A percentile compares a stretch with the other conserved stretches of the same genome.
Conservation (phyloP, 2,888 invertebrate genomes). For the Creontiades dilutus region DNA sequence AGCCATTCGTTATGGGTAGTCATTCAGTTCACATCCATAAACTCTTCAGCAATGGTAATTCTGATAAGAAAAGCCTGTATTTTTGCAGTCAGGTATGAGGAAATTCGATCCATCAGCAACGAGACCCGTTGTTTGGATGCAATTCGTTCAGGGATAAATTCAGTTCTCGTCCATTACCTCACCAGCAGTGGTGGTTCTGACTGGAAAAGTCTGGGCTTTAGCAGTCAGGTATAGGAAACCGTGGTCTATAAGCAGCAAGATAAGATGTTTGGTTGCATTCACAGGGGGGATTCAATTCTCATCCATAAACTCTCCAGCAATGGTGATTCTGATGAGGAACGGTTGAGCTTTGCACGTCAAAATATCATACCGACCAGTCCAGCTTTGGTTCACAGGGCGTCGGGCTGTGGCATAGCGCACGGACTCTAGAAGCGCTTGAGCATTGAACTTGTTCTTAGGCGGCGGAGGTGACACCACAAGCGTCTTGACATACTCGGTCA, state of each 20-base stretch:
- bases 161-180: slow-evolving; percentile 83
- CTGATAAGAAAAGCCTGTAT: no score
- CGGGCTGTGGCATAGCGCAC: slow-evolving; percentile 83
- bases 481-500: slow-evolving; percentile 70
- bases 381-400: slow-evolving; percentile 82
- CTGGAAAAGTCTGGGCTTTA: no score
- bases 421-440: slow-evolving; percentile 85
- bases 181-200: slow-evolving; percentile 88
- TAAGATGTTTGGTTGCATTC: no score
- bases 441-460: slow-evolving; percentile 81
- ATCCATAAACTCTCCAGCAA: slow-evolving; percentile 88
- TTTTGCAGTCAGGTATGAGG: no score
- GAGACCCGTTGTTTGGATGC: no score
- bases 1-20: no score
- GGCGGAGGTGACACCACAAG: slow-evolving; percentile 66
- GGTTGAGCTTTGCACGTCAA: slow-evolving; percentile 90
- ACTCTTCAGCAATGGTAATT: no score
- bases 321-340: slow-evolving; percentile 87
- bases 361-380: slow-evolving; percentile 83
- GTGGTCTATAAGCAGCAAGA: no score
- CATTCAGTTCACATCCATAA: no score
- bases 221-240: no score
- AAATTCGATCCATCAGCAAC: no score
- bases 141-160: not conserved
- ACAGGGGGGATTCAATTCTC: slow-evolving; percentile 65